Evolutionary conservation across 1,140 invertebrate genomes (phyloP).

Genomic region (Pachypsylla venusta): DNA sequence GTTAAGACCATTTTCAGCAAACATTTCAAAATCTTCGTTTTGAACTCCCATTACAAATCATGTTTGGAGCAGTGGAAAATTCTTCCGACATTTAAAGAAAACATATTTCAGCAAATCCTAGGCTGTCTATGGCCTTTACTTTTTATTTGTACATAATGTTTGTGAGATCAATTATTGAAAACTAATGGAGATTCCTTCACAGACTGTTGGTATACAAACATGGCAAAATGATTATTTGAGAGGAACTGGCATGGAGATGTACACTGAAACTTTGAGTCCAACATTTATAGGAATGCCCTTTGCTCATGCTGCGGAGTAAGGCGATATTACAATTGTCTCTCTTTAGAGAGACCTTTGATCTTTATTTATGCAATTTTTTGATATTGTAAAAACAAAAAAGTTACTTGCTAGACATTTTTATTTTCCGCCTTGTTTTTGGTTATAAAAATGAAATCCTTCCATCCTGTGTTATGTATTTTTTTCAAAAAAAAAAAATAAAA

Average conservation of each 20-base stretch:
- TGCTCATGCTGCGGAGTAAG: conserved; percentile 95
- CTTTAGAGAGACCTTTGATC: neutral
- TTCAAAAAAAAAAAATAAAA: no score
- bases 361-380: neutral
- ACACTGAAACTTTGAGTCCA: conserved; percentile 91
- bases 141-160: no score
- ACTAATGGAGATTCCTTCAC: conserved; percentile 15
- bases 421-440: conserved; percentile 5
- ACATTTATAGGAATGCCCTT: conserved; percentile 96
- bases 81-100: no score
- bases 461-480: neutral
- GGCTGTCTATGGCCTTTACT: no score
- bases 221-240: conserved; percentile 98
- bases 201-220: conserved; percentile 59
- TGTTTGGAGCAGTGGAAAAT: no score
- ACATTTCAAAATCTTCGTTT: no score
- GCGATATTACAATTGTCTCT: conserved; percentile 30
- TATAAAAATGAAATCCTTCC: neutral
- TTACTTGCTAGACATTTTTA: conserved; percentile 11
- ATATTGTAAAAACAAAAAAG: neutral
- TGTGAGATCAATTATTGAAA: no score
- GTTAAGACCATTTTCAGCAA: no score
- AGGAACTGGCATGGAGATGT: conserved; percentile 99
- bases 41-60: no score
- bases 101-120: no score